Percentiles rank a stretch among this genome's conserved stretches.
phyloP scores from a whole-genome alignment of 2,113 vertebrate species.

The Ceyx margarethae region DNA sequence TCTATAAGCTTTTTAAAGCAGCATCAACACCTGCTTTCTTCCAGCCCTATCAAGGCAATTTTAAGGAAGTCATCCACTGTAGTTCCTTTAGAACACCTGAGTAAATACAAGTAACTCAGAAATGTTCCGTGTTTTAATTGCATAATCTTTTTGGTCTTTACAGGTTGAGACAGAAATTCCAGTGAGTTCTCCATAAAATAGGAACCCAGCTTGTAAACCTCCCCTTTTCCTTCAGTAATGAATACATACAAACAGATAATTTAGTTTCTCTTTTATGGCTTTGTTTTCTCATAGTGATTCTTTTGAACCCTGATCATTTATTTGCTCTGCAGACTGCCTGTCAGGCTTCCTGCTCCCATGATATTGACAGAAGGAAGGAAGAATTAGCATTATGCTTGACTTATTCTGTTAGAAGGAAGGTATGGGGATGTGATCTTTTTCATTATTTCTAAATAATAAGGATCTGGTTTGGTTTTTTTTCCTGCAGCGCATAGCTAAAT shows the following conservation, averaged over 20 bases:
- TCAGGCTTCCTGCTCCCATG: not conserved
- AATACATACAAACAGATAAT: not conserved
- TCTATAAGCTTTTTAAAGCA: not conserved
- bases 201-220: not conserved
- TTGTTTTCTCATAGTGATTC: not conserved
- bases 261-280: not conserved
- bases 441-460: not conserved
- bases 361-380: not conserved
- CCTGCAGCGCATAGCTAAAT: constrained; percentile 75
- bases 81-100: not conserved
- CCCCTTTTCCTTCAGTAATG: not conserved
- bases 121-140: not conserved
- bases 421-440: not conserved
- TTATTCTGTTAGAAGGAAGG: not conserved
- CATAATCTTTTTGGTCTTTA: not conserved
- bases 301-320: not conserved
- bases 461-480: not conserved
- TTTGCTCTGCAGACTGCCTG: not conserved
- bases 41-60: not conserved
- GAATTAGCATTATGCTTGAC: not conserved
- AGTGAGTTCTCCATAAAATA: not conserved
- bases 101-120: not conserved
- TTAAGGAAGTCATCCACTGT: not conserved
- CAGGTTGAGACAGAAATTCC: not conserved
- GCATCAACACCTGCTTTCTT: not conserved